Conservation (phyloP, 2,888 invertebrate species). For the Lasioglossum villosulum region DNA sequence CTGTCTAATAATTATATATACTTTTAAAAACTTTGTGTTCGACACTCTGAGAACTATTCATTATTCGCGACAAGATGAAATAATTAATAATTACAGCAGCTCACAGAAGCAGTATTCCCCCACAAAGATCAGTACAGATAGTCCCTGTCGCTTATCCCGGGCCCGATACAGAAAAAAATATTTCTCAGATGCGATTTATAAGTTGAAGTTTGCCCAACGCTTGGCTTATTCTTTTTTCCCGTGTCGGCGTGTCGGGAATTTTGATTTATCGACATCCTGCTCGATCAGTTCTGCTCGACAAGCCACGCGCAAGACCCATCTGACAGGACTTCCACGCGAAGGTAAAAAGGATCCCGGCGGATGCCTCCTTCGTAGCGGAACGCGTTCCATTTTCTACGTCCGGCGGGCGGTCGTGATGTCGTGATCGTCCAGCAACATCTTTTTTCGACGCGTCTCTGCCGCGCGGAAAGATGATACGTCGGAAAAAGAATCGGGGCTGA, state of each 20-base stretch:
- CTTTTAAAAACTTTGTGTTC: too few species aligned
- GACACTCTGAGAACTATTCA: too few species aligned
- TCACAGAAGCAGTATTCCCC: background rate
- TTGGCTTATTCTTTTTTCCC: background rate
- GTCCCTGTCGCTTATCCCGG: background rate
- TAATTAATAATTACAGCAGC: background rate
- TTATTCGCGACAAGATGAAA: too few species aligned
- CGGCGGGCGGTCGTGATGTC: conserved; percentile 33
- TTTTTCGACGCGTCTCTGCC: conserved; percentile 43
- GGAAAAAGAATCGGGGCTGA: conserved; percentile 37
- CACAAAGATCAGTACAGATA: background rate
- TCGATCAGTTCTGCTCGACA: conserved; percentile 51
- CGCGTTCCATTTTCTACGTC: conserved; percentile 62
- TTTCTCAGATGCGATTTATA: conserved; percentile 4
- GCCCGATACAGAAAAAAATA: background rate
- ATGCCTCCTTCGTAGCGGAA: conserved; percentile 38
- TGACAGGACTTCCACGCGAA: conserved; percentile 42
- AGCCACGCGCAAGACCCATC: conserved; percentile 31
- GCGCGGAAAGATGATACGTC: conserved; percentile 52
- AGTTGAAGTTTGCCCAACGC: background rate
- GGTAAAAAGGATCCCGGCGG: conserved; percentile 58
- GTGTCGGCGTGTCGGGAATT: conserved; percentile 25
- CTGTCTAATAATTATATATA: too few species aligned
- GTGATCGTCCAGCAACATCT: conserved; percentile 53
- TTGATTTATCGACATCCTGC: conserved; percentile 60